Conservation (phyloP, 2,797 vertebrate species). For the Ctenochaetus hawaiiensis region DNA sequence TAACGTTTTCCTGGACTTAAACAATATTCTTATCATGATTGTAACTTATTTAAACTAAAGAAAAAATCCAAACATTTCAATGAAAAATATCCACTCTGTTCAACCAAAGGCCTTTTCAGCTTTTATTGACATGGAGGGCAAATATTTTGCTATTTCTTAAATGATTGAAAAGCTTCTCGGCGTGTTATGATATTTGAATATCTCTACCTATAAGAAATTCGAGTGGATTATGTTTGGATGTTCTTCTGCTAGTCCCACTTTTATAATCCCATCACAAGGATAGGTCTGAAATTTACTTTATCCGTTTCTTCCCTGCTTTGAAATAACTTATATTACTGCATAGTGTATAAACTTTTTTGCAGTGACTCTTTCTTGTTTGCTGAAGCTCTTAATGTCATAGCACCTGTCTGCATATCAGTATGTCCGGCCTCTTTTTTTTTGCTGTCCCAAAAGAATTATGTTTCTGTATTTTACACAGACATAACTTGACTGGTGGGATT, state of each 20-base stretch:
- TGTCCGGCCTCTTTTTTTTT: not conserved
- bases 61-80: not conserved
- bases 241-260: not conserved
- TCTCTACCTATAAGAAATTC: not conserved
- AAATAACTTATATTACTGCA: not conserved
- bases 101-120: not conserved
- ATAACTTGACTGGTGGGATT: too few relatives aligned
- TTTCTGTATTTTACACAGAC: too few relatives aligned
- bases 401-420: not conserved
- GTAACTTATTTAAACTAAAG: not conserved
- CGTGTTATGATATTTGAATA: conserved; percentile 1
- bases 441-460: not conserved
- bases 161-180: not conserved
- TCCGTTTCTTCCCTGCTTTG: not conserved
- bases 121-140: not conserved
- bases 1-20: not conserved
- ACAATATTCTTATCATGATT: not conserved
- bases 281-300: not conserved
- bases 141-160: not conserved
- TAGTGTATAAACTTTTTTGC: not conserved
- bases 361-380: not conserved
- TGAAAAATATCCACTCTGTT: not conserved
- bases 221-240: not conserved
- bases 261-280: conserved; percentile 2
- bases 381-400: conserved; percentile 1